Evolutionary conservation across 2,888 invertebrate genomes (phyloP), one percentile per base, ranked within the genome.

Genomic region (Dasysyrphus albostriatus): DNA sequence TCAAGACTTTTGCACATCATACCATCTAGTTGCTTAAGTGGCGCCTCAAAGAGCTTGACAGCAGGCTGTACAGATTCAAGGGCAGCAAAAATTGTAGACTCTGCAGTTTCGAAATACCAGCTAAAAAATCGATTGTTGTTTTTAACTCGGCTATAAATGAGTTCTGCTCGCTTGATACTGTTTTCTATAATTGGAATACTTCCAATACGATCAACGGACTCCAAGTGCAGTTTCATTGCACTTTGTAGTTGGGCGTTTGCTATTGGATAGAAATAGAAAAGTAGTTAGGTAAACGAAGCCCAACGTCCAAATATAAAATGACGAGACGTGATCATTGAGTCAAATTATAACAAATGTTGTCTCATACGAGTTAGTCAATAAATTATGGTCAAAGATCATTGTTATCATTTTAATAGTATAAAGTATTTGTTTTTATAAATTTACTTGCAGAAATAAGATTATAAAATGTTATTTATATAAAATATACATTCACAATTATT

Each of bases 1-100:
- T 97, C 97, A 88, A 98, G 94, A 77, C 97, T 96, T 91, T 95
- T 95, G 93, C 97, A 98, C 84, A 98, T 95, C 85, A 97, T 94
- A 88, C 94, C 94, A 93, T 97, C 97, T 49, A 97, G 94, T 79
- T 95, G 95, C 39, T 94, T 93, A 10, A 97, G 93, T 0, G 97
- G 97, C 0, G 94, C 94, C 90, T 96, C 96, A 65, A 97, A 94
- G 49, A 96, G 93, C 69, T 95, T 94, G 0, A 96, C 95, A 0
- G 96, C 95, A 0, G 97, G 97, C 69, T 95, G 93, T 0, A 97
- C 95, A 12, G 96, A 94, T 83, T 96, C 96, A 6, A 96, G 94
- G 0, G 96, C 96, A 0, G 95, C 94, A 29, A 95, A 94, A 14
- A 98, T 92, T 0, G 97, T 96, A 56, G 94, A 94, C 93, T 97